Base-by-base conservation (phyloP, 2,888 invertebrate genomes). In the Drosophila falleni region DNA sequence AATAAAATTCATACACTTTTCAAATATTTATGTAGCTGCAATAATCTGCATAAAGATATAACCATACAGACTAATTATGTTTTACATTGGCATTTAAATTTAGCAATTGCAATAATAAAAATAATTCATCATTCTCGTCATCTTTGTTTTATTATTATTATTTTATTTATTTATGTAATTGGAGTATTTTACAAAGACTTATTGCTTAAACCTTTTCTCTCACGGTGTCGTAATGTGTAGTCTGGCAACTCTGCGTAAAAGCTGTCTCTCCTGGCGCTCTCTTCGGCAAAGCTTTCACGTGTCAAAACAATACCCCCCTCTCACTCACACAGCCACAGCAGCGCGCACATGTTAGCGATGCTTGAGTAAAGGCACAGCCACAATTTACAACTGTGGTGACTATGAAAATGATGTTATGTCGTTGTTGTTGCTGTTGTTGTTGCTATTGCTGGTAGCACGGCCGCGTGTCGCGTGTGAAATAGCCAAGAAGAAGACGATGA, bases 311-410 rank as follows among this genome's bases (percentile, higher is more conserved):
- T 78, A 69, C 35, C 70, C 9, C 41, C 35, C 9, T 37, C 35
- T 42, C 26, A 70, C 74, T 67, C 58, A 58, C 71, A 64, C 39
- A 42, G 8, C 31, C n/a, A 13, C 26, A 49, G 31, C 19, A 51
- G 44, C 70, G 64, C 60, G 83, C 84, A 84, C 86, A 84, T 88
- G 88, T 75, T 63, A 55, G 26, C 39, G 42, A 51, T 61, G 71
- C 76, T 51, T 19, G 59, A 71, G 78, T 49, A 60, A 50, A 61
- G 33, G 41, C 39, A 49, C 31, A 49, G 19, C 35, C 66, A 78
- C 71, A 60, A 75, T 85, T 86, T 86, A 86, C 86, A 86, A 86
- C 86, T 89, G 86, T 86, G 86, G 86, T 89, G 89, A 71, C 23
- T 85, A 77, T 61, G 19, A 39, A 61, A 64, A 64, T 62, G 37